Conservation (phyloP, 1,140 invertebrate genomes). For the Drosophila truncata region DNA sequence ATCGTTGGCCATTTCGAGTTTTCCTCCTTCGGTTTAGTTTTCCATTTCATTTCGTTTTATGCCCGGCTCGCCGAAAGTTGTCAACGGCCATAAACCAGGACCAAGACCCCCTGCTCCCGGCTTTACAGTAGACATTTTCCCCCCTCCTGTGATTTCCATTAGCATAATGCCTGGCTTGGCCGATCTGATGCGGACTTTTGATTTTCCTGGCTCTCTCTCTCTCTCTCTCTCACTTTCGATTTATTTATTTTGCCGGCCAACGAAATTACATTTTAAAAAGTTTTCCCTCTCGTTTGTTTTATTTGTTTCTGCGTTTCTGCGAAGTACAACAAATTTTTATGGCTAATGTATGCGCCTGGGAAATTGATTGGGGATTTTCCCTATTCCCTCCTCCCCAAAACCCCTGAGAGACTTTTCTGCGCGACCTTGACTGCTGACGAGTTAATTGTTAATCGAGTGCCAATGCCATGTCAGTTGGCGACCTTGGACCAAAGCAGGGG, state of each 20-base stretch:
- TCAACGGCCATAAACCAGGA: conserved; percentile 66
- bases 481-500: conserved; percentile 62
- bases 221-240: conserved; percentile 76
- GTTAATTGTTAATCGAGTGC: conserved; percentile 52
- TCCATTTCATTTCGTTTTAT: conserved; percentile 83
- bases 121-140: conserved; percentile 57
- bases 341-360: conserved; percentile 76
- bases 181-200: conserved; percentile 35
- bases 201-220: conserved; percentile 56
- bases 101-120: neutral
- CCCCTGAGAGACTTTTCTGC: conserved; percentile 6
- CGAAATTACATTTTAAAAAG: conserved; percentile 81
- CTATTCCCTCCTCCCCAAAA: neutral
- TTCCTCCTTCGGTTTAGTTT: conserved; percentile 62
- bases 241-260: conserved; percentile 67
- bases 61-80: conserved; percentile 74
- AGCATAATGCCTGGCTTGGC: conserved; percentile 70
- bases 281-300: conserved; percentile 63
- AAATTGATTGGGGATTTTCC: conserved; percentile 59
- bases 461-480: conserved; percentile 54
- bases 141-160: conserved; percentile 59
- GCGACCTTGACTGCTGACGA: conserved; percentile 39
- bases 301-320: conserved; percentile 38
- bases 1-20: conserved; percentile 41
- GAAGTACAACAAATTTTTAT: conserved; percentile 62